These are phyloP conservation scores for Sinocyclocheilus maitianheensis DNA, from an alignment of 2,113 vertebrate genomes.

Conservation along the genomic window DNA sequence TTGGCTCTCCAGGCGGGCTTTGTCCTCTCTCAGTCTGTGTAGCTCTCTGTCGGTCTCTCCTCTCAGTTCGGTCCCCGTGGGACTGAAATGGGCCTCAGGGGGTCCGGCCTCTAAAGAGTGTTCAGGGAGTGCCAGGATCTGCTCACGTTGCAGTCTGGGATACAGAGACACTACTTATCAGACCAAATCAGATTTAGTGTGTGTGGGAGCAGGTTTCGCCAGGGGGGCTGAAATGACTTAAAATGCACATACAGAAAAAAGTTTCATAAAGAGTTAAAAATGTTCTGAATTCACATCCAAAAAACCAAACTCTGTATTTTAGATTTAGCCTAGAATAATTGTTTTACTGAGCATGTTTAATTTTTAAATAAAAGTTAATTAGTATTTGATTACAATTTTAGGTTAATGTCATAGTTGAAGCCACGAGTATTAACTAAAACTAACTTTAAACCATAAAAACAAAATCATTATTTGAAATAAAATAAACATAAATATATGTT, in stretches of 20 bases:
- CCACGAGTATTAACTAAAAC: background rate
- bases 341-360: background rate
- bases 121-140: constrained; percentile 66
- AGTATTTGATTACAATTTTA: background rate
- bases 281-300: background rate
- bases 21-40: constrained; percentile 71
- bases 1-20: constrained; percentile 73
- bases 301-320: background rate
- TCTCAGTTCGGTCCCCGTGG: constrained; percentile 71
- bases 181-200: background rate
- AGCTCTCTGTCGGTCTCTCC: constrained; percentile 69
- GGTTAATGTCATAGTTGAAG: background rate
- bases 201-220: background rate
- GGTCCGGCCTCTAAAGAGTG: constrained; percentile 67
- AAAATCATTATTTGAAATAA: no score
- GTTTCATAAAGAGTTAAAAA: background rate
- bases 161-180: constrained; percentile 34
- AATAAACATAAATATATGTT: no score
- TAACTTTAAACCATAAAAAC: background rate
- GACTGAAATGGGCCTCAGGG: constrained; percentile 74
- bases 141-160: constrained; percentile 80
- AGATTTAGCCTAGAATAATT: background rate
- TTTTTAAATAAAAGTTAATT: background rate
- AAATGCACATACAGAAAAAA: background rate
- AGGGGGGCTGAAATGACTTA: background rate